Percentiles rank a stretch among this genome's conserved stretches.
These are phyloP conservation scores for Achlya flavicornis DNA, from an alignment of 2,888 invertebrate genomes.

Conservation along the genomic window DNA sequence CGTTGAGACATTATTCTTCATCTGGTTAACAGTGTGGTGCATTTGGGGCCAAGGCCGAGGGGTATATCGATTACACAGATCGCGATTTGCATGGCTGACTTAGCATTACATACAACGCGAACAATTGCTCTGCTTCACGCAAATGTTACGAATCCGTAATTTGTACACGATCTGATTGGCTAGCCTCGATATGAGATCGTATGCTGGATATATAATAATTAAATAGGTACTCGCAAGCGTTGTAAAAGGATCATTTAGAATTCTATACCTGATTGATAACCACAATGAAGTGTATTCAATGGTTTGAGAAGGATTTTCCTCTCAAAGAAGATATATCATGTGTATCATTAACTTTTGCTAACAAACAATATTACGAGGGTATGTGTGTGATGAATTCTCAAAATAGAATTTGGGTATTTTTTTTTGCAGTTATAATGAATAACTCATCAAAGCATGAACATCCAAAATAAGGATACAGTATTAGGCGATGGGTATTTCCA, in stretches of 20 bases:
- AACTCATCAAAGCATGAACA: conserved; percentile 1
- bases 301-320: background rate
- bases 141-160: conserved; percentile 20
- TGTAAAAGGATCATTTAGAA: background rate
- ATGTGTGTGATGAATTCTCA: background rate
- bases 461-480: background rate
- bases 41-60: conserved; percentile 74
- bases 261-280: too few species aligned
- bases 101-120: conserved; percentile 26
- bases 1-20: conserved; percentile 67
- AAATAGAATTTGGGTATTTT: too few species aligned
- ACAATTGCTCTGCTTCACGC: conserved; percentile 27
- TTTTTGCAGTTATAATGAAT: background rate
- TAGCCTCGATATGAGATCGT: background rate
- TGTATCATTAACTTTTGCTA: background rate
- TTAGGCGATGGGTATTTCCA: background rate
- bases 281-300: background rate
- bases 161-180: background rate
- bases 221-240: background rate
- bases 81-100: conserved; percentile 61
- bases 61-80: conserved; percentile 70
- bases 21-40: conserved; percentile 58
- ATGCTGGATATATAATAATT: background rate
- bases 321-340: too few species aligned
- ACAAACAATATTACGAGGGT: background rate